phyloP scores from a whole-genome alignment of 2,888 invertebrate species.

The Cataglyphis albicans region DNA sequence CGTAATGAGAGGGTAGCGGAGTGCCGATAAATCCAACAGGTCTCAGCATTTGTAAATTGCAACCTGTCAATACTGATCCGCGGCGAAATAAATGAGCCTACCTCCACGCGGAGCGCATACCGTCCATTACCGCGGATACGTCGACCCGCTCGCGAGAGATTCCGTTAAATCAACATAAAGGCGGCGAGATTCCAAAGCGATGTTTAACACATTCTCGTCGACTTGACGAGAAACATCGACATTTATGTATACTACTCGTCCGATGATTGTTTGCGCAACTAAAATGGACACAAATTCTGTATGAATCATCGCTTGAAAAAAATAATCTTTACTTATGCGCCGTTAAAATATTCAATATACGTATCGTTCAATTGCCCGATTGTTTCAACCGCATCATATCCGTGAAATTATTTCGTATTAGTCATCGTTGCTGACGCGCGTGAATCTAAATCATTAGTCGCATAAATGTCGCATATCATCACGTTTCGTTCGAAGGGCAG shows the following conservation, averaged over 20 bases:
- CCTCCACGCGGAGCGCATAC: constrained; percentile 77
- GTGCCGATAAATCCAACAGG: constrained; percentile 86
- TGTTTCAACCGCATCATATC: not conserved
- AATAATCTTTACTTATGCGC: not conserved
- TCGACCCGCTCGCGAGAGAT: constrained; percentile 61
- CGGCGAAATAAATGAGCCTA: constrained; percentile 83
- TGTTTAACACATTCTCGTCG: constrained; percentile 9
- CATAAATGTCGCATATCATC: constrained; percentile 17
- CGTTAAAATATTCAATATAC: not conserved
- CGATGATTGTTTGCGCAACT: not conserved
- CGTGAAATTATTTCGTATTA: constrained; percentile 21
- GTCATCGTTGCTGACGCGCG: not conserved
- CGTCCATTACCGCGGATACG: constrained; percentile 73
- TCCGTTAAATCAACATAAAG: constrained; percentile 72
- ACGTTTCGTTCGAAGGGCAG: not conserved
- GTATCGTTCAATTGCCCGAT: constrained; percentile 11
- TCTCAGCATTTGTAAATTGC: constrained; percentile 86
- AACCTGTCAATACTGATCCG: constrained; percentile 85
- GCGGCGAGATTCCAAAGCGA: constrained; percentile 36
- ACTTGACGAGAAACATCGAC: not conserved
- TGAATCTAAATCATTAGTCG: not conserved
- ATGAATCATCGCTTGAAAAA: not conserved
- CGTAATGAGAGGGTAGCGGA: constrained; percentile 85
- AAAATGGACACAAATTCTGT: not conserved
- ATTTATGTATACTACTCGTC: not conserved